Evolutionary conservation across 2,797 vertebrate genomes (phyloP), one percentile per base, ranked within the genome.

Genomic region (Adrianichthys oophorus): DNA sequence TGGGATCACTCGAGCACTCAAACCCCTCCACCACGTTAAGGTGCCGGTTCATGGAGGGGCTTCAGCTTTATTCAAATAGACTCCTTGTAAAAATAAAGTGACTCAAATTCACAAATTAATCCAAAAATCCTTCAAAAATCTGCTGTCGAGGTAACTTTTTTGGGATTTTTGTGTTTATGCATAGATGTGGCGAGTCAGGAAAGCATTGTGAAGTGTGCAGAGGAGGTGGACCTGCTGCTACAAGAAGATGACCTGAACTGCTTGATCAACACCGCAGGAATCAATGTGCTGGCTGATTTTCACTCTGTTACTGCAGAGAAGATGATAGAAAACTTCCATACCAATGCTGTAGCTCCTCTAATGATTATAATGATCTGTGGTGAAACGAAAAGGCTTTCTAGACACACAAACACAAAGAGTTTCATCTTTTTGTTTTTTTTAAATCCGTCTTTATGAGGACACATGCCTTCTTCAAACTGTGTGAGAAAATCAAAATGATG

Each of bases 221-320:
- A 90, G 26, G 88, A 91, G 49, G 92, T 93, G 65, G 83, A 81
- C 16, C 68, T 62, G 43, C 82, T 94, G 1, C 74, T 93, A 15
- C 84, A 88, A 21, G 88, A 87, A 15, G 85, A 92, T 32, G 93
- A 92, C 0, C 83, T 94, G 41, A 92, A 89, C 85, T 93, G 89
- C 63, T 87, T 94, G 18, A 93, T 94, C 59, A 94, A 94, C 87
- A 94, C 94, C 0, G 92, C 91, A 0, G 92, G 91, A 45, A 90
- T 95, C 80, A 93, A 92, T 0, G 81, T 92, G 55, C 10, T 64
- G 0, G 92, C 91, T 0, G 73, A 92, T 60, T 82, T 94, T 82
- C 76, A 91, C 21, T 87, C 87, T 0, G 90, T 94, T 2, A 92
- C 90, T 0, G 84, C 91, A 7, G 91, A 94, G 67, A 87, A 86